A percentile compares a stretch with the other conserved stretches of the same genome.
Evolutionary conservation across 1,140 invertebrate species (phyloP).

Genomic region (Panagrolaimus sp.): DNA sequence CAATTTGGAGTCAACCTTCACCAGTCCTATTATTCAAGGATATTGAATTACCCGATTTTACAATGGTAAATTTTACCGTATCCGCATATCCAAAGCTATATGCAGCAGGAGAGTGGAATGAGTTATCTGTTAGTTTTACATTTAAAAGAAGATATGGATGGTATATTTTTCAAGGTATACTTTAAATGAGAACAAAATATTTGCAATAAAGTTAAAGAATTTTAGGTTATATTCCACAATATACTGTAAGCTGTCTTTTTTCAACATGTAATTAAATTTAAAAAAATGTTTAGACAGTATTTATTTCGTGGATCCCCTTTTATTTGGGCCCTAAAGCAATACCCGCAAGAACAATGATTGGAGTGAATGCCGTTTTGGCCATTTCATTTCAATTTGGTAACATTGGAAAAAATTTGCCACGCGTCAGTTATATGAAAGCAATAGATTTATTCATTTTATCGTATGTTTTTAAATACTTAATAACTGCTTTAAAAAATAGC

Average conservation of each 20-base stretch:
- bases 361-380: conserved; percentile 54
- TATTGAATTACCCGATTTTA: conserved; percentile 56
- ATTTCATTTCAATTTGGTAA: conserved; percentile 58
- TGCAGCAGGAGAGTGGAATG: conserved; percentile 55
- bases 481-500: conserved; percentile 45
- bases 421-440: conserved; percentile 50
- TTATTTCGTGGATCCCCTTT: conserved; percentile 58
- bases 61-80: conserved; percentile 49
- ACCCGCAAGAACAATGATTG: conserved; percentile 57
- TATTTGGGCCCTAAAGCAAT: conserved; percentile 56
- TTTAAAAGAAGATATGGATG: conserved; percentile 56
- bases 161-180: conserved; percentile 54
- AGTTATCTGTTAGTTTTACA: conserved; percentile 50
- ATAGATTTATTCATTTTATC: conserved; percentile 34
- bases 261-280: neutral
- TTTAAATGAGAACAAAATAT: neutral
- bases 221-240: conserved; percentile 49
- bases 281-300: conserved; percentile 34
- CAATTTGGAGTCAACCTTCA: conserved; percentile 54
- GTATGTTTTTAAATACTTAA: conserved; percentile 5
- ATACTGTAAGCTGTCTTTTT: conserved; percentile 21
- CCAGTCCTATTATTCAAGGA: conserved; percentile 55
- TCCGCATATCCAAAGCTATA: conserved; percentile 31
- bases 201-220: neutral
- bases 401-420: conserved; percentile 55